phyloP scores from a whole-genome alignment of 2,113 vertebrate genomes.

The Ophthalmolycus amberensis region DNA sequence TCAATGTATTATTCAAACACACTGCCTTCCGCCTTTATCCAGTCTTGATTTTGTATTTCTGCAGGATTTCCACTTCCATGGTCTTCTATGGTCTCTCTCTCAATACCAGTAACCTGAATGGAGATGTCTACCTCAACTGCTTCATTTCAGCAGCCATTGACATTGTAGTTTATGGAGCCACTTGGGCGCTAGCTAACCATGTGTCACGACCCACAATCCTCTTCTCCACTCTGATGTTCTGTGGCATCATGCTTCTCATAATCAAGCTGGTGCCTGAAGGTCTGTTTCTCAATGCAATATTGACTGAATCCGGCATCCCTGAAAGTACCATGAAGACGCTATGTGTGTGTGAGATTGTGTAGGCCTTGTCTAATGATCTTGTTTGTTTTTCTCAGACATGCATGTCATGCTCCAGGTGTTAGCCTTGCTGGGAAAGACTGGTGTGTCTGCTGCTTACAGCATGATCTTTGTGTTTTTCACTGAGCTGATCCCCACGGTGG shows the following conservation, averaged over 20 bases:
- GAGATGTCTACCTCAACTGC: slow-evolving; percentile 73
- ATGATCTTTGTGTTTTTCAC: slow-evolving; percentile 49
- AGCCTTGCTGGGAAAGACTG: slow-evolving; percentile 61
- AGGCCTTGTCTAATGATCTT: not conserved
- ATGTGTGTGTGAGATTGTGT: not conserved
- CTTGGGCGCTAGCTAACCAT: slow-evolving; percentile 51
- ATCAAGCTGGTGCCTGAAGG: slow-evolving; percentile 69
- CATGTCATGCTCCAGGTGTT: slow-evolving; percentile 37
- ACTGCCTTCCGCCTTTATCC: not conserved
- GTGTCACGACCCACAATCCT: slow-evolving; percentile 47
- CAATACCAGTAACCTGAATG: slow-evolving; percentile 70
- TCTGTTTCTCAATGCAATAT: slow-evolving; percentile 3
- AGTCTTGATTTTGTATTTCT: slow-evolving; percentile 14
- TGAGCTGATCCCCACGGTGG: slow-evolving; percentile 71
- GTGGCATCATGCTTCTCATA: slow-evolving; percentile 58
- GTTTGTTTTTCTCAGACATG: slow-evolving; percentile 55
- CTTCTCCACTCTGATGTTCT: slow-evolving; percentile 49
- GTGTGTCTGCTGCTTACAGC: slow-evolving; percentile 41
- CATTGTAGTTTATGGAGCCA: slow-evolving; percentile 38
- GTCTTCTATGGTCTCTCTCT: slow-evolving; percentile 69
- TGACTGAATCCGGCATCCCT: not conserved
- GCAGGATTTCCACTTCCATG: slow-evolving; percentile 38
- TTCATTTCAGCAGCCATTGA: slow-evolving; percentile 69
- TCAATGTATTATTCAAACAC: not conserved
- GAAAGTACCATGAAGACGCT: not conserved